phyloP scores from a whole-genome alignment of 2,888 invertebrate species.

The Rhagium mordax region DNA sequence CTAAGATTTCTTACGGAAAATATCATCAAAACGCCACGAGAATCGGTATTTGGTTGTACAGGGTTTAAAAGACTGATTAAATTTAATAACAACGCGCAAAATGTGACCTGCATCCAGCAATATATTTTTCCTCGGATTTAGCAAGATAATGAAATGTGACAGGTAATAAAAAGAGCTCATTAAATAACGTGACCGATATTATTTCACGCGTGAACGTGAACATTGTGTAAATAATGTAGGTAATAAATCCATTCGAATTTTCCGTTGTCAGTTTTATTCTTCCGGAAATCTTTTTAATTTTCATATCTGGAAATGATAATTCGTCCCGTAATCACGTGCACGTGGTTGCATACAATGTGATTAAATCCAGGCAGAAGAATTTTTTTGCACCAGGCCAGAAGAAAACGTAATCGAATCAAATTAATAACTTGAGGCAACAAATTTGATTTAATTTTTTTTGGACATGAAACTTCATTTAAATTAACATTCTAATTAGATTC shows the following conservation, averaged over 20 bases:
- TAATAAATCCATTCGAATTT: not conserved
- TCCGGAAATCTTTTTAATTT: not conserved
- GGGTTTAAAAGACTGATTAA: not conserved
- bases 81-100: not conserved
- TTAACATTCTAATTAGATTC: too few relatives aligned
- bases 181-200: not conserved
- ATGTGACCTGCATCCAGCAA: not conserved
- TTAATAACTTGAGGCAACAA: too few relatives aligned
- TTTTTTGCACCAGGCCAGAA: not conserved
- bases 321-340: not conserved
- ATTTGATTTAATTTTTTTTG: too few relatives aligned
- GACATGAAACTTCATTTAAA: too few relatives aligned
- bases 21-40: not conserved
- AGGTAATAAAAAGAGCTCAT: not conserved
- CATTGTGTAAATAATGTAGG: not conserved
- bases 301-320: not conserved
- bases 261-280: not conserved
- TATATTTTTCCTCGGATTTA: not conserved
- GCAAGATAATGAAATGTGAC: not conserved
- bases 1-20: too few relatives aligned
- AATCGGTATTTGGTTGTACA: not conserved
- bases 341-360: not conserved
- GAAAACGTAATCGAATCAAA: too few relatives aligned
- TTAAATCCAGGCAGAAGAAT: not conserved
- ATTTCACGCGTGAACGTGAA: conserved; percentile 6